Evolutionary conservation across 2,113 vertebrate genomes (phyloP).

Genomic region (Lasiurus cinereus): DNA sequence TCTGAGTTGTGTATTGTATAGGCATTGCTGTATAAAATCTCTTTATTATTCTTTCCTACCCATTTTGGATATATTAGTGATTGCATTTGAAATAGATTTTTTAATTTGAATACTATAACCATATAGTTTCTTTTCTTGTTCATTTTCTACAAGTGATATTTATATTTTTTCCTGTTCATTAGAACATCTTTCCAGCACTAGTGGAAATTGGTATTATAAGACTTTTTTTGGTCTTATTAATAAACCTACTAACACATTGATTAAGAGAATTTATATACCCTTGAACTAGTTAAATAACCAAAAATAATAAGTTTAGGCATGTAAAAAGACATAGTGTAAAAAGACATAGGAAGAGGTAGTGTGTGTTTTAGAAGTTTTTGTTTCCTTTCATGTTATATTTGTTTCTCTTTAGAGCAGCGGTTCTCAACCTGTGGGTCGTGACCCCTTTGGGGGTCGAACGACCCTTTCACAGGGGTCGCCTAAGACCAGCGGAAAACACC

Average conservation of each 20-base stretch:
- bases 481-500: too few species aligned
- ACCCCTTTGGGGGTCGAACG: too few species aligned
- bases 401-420: neutral
- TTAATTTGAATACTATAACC: slow-evolving; percentile 48
- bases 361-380: neutral
- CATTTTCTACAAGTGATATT: slow-evolving; percentile 56
- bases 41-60: slow-evolving; percentile 81
- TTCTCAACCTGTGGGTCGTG: too few species aligned
- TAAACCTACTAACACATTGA: neutral
- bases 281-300: slow-evolving; percentile 44
- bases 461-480: too few species aligned
- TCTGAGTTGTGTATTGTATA: slow-evolving; percentile 83
- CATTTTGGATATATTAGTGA: slow-evolving; percentile 78
- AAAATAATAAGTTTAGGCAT: neutral
- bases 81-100: slow-evolving; percentile 77
- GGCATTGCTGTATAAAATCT: slow-evolving; percentile 68
- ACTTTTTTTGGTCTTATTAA: neutral
- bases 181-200: slow-evolving; percentile 31
- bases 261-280: slow-evolving; percentile 27
- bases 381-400: slow-evolving; percentile 17
- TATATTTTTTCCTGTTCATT: slow-evolving; percentile 55
- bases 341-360: neutral
- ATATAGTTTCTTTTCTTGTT: slow-evolving; percentile 47
- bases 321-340: neutral
- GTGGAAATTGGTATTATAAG: slow-evolving; percentile 22